These are phyloP conservation scores for Zaprionus gabonicus DNA, from an alignment of 1,140 invertebrate genomes.

Conservation along the genomic window DNA sequence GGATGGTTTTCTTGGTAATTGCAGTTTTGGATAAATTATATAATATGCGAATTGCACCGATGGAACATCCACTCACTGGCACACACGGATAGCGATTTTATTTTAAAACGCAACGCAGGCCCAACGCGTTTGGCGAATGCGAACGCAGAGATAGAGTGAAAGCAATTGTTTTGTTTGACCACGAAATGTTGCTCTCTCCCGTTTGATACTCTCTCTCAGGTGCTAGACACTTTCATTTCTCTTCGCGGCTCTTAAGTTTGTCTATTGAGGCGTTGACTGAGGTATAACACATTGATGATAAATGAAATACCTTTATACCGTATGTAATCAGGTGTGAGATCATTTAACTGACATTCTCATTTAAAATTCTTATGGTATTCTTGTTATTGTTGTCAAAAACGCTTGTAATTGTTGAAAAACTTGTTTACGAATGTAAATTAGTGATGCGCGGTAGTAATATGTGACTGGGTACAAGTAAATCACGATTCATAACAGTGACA, in stretches of 20 bases:
- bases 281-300: background rate
- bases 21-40: constrained; percentile 56
- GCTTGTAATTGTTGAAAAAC: constrained; percentile 25
- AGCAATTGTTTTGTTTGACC: constrained; percentile 63
- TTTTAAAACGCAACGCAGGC: constrained; percentile 47
- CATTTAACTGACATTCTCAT: constrained; percentile 5
- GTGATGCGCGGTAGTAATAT: background rate
- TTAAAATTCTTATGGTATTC: background rate
- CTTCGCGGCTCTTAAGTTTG: constrained; percentile 12
- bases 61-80: constrained; percentile 38
- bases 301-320: background rate
- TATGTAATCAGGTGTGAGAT: constrained; percentile 3
- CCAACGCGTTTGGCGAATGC: constrained; percentile 34
- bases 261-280: background rate
- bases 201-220: background rate
- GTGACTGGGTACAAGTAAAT: background rate
- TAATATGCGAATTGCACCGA: constrained; percentile 45
- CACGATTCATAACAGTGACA: background rate
- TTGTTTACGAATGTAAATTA: constrained; percentile 16
- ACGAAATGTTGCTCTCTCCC: constrained; percentile 40
- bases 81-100: constrained; percentile 34
- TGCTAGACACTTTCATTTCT: constrained; percentile 15
- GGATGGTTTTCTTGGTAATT: constrained; percentile 11
- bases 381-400: constrained; percentile 16
- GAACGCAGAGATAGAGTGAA: constrained; percentile 42